Base-by-base conservation (phyloP, 1,140 invertebrate species). In the Drosophila repleta region DNA sequence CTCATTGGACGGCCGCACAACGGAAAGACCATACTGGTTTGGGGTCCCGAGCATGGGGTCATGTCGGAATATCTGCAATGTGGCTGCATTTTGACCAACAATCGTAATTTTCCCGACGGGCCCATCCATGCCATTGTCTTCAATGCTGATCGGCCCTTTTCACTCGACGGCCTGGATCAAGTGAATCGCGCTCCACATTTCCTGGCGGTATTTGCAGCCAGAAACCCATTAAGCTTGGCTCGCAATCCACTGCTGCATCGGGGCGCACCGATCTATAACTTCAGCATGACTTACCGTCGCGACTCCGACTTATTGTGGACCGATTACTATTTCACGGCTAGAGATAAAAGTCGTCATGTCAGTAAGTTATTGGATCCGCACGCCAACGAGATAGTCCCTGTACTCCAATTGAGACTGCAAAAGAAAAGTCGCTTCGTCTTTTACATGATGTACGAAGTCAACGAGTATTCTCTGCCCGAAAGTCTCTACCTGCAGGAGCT, bases 281-380 rank as follows among this genome's bases (percentile, higher is more conserved):
- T 71, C 3, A 82, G 82, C n/a, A 87, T 87, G 82, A 82, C 56
- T 17, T 87, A 87, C 49, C 82, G 82, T 2, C 18, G 37, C 43
- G 82, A 87, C 18, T 87, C 82, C 4, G 64, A 87, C 24, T 1
- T 87, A 2, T 0, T 76, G 10, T 73, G 70, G 67, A 37, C 67
- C 2, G 45, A 88, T 6, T 76, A 79, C 32, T 83, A 72, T 49
- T 82, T 85, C 8, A 11, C 32, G 32, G 32, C 10, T 2, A 11
- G 11, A 11, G 10, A 11, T 13, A 0, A 35, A 35, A 35, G 11
- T 10, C 10, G 11, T 29, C 32, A 35, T n/a, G 32, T 0, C 10
- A 29, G 0, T 29, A 29, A 29, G 1, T 29, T 8, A 29, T 29
- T 29, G 29, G 29, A 29, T 8, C 6, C 8, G 7, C 2, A 0